These are phyloP conservation scores for Ploceus nigricollis DNA, from an alignment of 2,113 vertebrate species.

Conservation along the genomic window DNA sequence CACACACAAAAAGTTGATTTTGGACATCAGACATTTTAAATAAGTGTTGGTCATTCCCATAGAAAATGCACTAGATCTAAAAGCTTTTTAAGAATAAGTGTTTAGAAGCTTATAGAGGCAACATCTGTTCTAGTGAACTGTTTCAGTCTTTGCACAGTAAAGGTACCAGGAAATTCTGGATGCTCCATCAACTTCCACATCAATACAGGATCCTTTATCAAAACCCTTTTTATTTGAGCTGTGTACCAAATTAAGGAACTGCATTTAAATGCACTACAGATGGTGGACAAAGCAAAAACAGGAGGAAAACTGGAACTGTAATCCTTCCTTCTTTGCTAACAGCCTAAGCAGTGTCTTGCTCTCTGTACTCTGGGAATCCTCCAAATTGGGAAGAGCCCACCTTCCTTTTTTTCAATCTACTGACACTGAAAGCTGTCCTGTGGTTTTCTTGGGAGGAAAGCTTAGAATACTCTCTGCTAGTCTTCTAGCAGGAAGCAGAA, in stretches of 20 bases:
- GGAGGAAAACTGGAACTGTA: background rate
- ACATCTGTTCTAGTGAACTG: background rate
- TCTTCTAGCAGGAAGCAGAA: background rate
- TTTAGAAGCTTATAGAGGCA: background rate
- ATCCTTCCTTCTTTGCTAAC: background rate
- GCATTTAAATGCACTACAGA: background rate
- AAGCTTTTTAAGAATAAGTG: background rate
- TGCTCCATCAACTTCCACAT: background rate
- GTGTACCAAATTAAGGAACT: background rate
- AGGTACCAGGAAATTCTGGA: background rate
- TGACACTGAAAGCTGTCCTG: background rate
- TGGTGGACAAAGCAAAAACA: background rate
- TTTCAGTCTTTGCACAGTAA: background rate
- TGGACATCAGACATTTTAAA: background rate
- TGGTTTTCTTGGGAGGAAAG: background rate
- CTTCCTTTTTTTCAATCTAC: background rate
- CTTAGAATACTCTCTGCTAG: background rate
- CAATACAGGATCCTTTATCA: background rate
- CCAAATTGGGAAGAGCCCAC: background rate
- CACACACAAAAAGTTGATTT: background rate
- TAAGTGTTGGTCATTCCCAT: background rate
- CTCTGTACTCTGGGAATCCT: background rate
- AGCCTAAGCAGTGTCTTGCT: background rate
- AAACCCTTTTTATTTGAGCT: background rate
- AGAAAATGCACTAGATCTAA: background rate